Evolutionary conservation across 2,888 invertebrate genomes (phyloP).

Genomic region (Stenurella melanura): DNA sequence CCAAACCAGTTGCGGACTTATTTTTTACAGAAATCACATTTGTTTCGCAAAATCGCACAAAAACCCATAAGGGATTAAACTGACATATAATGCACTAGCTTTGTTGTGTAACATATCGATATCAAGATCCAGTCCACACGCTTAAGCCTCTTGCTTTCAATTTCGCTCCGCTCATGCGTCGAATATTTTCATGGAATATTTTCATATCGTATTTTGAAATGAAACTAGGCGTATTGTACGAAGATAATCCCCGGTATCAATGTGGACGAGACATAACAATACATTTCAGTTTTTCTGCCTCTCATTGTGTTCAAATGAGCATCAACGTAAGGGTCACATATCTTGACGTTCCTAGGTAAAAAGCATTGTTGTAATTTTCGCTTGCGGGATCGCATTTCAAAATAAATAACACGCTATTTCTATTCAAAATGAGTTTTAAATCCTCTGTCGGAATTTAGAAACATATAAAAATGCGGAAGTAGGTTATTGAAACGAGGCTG

Average conservation of each 20-base stretch:
- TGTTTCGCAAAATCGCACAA: constrained; percentile 26
- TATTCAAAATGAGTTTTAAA: constrained; percentile 29
- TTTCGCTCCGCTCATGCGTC: constrained; percentile 42
- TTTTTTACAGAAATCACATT: neutral
- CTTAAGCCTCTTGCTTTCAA: constrained; percentile 39
- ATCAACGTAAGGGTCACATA: constrained; percentile 37
- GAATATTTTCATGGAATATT: constrained; percentile 52
- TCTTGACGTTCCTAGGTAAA: constrained; percentile 51
- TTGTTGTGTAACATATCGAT: constrained; percentile 9
- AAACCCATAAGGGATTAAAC: constrained; percentile 9
- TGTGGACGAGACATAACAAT: constrained; percentile 36
- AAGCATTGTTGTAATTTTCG: constrained; percentile 29
- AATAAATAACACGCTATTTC: constrained; percentile 26
- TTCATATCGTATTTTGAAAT: constrained; percentile 38
- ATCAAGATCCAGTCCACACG: constrained; percentile 18
- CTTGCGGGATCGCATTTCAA: constrained; percentile 30
- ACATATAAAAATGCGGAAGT: neutral
- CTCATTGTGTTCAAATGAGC: constrained; percentile 47
- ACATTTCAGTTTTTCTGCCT: constrained; percentile 34
- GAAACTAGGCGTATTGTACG: constrained; percentile 45
- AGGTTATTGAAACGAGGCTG: neutral
- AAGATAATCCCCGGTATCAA: constrained; percentile 43
- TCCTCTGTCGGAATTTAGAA: neutral
- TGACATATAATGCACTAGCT: constrained; percentile 5
- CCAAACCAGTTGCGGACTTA: neutral